These are phyloP conservation scores for Enteromius trimaculatus DNA, from an alignment of 2,797 vertebrate genomes.

Conservation along the genomic window DNA sequence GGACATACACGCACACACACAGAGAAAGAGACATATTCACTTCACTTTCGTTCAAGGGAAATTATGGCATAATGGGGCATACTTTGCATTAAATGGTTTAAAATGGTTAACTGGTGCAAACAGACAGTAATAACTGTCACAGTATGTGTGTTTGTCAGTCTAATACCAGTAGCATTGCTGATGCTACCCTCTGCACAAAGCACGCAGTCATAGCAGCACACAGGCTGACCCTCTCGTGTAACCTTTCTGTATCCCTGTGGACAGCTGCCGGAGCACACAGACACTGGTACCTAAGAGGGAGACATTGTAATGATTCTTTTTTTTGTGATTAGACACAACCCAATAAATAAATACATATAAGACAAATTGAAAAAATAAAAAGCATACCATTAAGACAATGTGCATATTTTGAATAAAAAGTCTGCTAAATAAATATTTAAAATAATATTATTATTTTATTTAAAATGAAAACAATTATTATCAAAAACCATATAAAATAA, in stretches of 20 bases:
- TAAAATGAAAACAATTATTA: neutral
- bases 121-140: neutral
- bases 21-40: neutral
- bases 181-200: slow-evolving; percentile 65
- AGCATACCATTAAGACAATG: neutral
- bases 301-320: neutral
- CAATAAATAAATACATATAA: neutral
- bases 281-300: slow-evolving; percentile 60
- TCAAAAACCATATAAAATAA: neutral
- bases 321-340: neutral
- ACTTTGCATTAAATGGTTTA: neutral
- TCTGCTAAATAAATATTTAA: neutral
- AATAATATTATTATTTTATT: neutral
- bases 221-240: slow-evolving; percentile 57
- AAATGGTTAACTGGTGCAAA: slow-evolving; percentile 5
- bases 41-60: neutral
- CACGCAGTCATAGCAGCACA: slow-evolving; percentile 69
- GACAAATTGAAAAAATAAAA: neutral
- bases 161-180: slow-evolving; percentile 64
- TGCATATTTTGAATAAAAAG: neutral
- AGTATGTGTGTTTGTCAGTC: neutral
- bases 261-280: slow-evolving; percentile 63
- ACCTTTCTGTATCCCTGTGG: slow-evolving; percentile 64
- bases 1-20: neutral
- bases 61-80: neutral